These are phyloP conservation scores for Panthera uncia DNA, from an alignment of 2,113 vertebrate species.

Conservation along the genomic window DNA sequence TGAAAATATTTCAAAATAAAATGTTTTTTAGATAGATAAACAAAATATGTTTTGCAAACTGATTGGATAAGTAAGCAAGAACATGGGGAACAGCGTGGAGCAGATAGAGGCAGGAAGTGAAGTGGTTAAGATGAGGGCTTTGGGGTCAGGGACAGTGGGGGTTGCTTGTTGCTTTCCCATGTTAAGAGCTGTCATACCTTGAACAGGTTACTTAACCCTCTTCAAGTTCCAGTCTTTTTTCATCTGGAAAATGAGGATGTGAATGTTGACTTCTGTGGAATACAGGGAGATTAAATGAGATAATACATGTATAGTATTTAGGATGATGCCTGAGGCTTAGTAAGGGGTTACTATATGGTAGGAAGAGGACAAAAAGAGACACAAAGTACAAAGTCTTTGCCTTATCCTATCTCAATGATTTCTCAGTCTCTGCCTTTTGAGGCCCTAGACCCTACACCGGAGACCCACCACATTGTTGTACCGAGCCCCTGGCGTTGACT, in stretches of 20 bases:
- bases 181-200: background rate
- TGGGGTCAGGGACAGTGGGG: background rate
- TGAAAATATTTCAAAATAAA: conserved; percentile 32
- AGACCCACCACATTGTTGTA: background rate
- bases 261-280: background rate
- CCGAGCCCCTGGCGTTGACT: background rate
- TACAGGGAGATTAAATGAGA: background rate
- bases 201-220: background rate
- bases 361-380: background rate
- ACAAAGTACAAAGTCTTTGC: background rate
- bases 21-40: background rate
- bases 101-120: background rate
- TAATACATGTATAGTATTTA: background rate
- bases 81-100: no score
- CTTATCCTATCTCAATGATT: background rate
- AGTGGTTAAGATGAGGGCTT: background rate
- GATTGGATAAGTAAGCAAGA: background rate
- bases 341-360: background rate
- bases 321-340: background rate
- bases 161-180: background rate
- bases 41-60: background rate
- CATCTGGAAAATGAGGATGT: background rate
- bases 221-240: background rate
- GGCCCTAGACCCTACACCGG: background rate
- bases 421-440: background rate